phyloP scores from a whole-genome alignment of 2,888 invertebrate species.

The Dolichopus griseipennis region DNA sequence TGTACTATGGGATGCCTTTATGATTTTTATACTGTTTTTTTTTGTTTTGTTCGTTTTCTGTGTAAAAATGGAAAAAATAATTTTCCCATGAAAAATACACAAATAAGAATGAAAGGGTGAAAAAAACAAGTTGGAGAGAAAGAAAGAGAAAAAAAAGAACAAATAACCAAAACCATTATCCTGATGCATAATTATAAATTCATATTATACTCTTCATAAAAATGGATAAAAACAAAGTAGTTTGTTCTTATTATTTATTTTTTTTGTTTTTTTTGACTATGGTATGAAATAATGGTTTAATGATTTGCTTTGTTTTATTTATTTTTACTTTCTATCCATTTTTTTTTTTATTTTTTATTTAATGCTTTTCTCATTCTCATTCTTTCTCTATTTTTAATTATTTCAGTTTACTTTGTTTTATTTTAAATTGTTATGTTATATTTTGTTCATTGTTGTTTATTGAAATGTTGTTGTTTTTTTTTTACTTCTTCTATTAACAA shows the following conservation, averaged over 20 bases:
- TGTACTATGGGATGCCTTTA: no score
- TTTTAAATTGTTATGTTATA: no score
- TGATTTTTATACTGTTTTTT: no score
- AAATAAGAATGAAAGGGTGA: no score
- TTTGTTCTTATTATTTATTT: not conserved
- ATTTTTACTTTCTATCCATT: not conserved
- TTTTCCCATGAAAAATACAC: not conserved
- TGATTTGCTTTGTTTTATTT: not conserved
- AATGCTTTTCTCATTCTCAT: not conserved
- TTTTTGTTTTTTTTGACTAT: no score
- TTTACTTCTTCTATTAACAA: no score
- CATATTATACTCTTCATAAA: not conserved
- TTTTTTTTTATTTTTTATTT: not conserved
- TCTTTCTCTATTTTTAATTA: not conserved
- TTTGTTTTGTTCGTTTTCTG: no score
- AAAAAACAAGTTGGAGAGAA: no score
- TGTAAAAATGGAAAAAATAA: not conserved
- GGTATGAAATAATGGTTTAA: not conserved
- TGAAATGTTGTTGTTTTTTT: no score
- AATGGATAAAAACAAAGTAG: not conserved
- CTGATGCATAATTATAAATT: slow-evolving; percentile 6
- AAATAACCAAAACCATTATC: not conserved
- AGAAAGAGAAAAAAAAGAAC: no score
- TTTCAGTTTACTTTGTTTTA: no score
- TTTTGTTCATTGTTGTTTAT: no score